Evolutionary conservation across 1,140 invertebrate genomes (phyloP), one percentile per base, ranked within the genome.

Genomic region (Ceratina japonica): DNA sequence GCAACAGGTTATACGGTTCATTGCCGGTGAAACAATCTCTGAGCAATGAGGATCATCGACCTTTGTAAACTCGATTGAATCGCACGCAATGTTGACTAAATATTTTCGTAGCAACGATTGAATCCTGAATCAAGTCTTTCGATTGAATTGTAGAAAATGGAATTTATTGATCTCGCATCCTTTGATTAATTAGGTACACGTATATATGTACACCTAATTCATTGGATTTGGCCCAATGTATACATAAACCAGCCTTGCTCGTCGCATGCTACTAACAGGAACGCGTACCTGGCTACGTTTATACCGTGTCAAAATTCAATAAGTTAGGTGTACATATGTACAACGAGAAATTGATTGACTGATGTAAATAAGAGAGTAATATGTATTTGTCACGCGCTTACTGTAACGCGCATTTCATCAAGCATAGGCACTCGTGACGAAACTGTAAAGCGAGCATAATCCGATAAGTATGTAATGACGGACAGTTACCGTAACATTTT

Each of bases 1-100:
- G 73, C 82, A 85, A 85, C 78, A 80, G 49, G 82, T 85, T 73
- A 81, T 52, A 74, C 69, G 82, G 73, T 85, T 85, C 69, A 80
- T 77, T 69, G 69, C 80, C 69, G 52, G 58, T 16, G 24, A 77
- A 84, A 84, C 77, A 69, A 84, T 81, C 56, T 76, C 61, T 22
- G 44, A n/a, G 64, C 27, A 51, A 66, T 80, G 49, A 56, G 54
- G 81, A 84, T 80, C 72, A 58, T 83, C 63, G 80, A 78, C 58
- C 64, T 27, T 63, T 37, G 37, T 44, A 54, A 22, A 58, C 58
- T 27, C 37, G 16, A 82, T 62, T 37, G 51, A 69, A 65, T 82
- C 54, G 54, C 54, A 56, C 54, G 54, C 54, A 56, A 56, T 56
- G n/a, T 18, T 56, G 15, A 18, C 54, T 56, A 16, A 56, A 56